Evolutionary conservation across 2,113 vertebrate species (phyloP).

Genomic region (Rhea americana): DNA sequence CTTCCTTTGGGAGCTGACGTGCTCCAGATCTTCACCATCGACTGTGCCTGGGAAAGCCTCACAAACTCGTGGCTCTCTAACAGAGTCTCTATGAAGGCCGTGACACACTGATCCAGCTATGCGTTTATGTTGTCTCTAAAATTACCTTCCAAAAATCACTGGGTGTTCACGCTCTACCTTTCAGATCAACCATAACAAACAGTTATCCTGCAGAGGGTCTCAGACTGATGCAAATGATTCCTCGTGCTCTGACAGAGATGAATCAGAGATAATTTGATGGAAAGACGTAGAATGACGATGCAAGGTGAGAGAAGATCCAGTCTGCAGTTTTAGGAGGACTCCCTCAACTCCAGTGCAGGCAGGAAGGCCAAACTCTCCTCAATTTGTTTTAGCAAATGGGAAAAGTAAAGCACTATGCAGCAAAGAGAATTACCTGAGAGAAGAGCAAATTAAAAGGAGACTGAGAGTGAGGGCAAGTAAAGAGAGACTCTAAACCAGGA

Average conservation of each 20-base stretch:
- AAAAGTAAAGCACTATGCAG: rapidly evolving
- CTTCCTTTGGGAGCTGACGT: background rate
- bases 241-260: rapidly evolving
- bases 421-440: background rate
- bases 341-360: rapidly evolving
- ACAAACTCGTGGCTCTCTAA: no score
- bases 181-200: no score
- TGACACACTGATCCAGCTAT: no score
- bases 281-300: rapidly evolving
- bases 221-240: background rate
- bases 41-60: no score
- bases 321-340: rapidly evolving
- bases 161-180: no score
- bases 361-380: background rate
- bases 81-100: no score
- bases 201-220: background rate
- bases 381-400: rapidly evolving
- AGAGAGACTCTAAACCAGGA: background rate
- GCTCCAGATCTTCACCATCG: no score
- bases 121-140: no score
- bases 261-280: rapidly evolving
- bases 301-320: rapidly evolving
- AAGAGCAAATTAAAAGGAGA: background rate
- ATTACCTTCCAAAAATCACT: no score
- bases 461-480: rapidly evolving